Evolutionary conservation across 1,140 invertebrate species (phyloP), one percentile per base, ranked within the genome.

Genomic region (Hycleus phaleratus): DNA sequence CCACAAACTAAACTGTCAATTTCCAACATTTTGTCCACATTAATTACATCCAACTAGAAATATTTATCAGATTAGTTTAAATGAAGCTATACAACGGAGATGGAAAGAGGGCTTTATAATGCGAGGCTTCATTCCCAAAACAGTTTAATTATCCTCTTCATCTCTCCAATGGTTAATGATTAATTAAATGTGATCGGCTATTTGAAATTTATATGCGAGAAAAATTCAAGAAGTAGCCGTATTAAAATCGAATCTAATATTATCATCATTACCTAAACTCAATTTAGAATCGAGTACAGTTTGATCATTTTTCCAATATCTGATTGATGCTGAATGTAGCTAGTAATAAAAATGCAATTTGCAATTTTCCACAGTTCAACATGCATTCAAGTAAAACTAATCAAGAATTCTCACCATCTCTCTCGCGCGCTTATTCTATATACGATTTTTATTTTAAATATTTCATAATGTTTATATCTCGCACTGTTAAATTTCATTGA

Each of bases 351-450:
- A 42, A 42, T 42, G 9, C 26, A 26, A 49, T 49, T 49, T 32
- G 24, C 26, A 25, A 49, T 49, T 49, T 49, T 49, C 48, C 26
- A 49, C 48, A 49, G 24, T 32, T 49, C 48, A 25, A 32, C 8
- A 49, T 49, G 48, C 48, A 49, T n/a, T 49, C 48, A 38, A 32
- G 48, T 26, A 49, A 49, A 49, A 32, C 48, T 26, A 49, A 49
- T 49, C 24, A 11, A 32, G 32, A 32, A 32, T 32, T 32, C 32
- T 32, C 18, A 18, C 10, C 38, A 11, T 42, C 3, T 11, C 40
- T 42, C 10, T 42, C 40, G 4, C 40, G 18, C 18, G 18, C 18
- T 18, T 18, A 18, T 18, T 18, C 18, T 18, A 7, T 3, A n/a
- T 9, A 42, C 4, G 9, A n/a, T 42, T 10, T 11, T 11, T 42